Evolutionary conservation across 2,888 invertebrate genomes (phyloP).

Genomic region (Polylopha cassiicola): DNA sequence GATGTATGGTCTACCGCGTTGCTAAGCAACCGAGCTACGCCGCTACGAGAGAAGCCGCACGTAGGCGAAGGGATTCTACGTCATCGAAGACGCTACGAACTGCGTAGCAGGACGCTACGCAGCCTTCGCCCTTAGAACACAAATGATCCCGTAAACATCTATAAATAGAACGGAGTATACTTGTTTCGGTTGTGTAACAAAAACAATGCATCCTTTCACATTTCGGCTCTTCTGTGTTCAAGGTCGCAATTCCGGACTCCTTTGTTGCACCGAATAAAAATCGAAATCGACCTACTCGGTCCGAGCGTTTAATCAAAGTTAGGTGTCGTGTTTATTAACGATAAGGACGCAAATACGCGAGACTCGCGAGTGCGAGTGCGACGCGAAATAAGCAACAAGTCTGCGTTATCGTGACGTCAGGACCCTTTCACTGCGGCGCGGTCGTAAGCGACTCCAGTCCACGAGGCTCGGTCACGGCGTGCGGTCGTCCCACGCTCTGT

Average conservation of each 20-base stretch:
- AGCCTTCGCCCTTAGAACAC: too few species aligned
- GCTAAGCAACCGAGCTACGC: slow-evolving; percentile 19
- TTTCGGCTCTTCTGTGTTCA: slow-evolving; percentile 4
- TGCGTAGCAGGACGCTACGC: not conserved
- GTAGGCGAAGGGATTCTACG: slow-evolving; percentile 17
- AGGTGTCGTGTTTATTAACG: slow-evolving; percentile 47
- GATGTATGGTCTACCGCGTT: slow-evolving; percentile 6
- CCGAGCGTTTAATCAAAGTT: slow-evolving; percentile 18
- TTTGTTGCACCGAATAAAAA: slow-evolving; percentile 22
- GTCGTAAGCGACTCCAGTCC: slow-evolving; percentile 53
- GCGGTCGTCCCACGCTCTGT: slow-evolving; percentile 64
- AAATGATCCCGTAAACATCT: too few species aligned
- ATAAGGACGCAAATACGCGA: slow-evolving; percentile 52
- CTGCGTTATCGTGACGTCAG: slow-evolving; percentile 79
- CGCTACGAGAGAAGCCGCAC: slow-evolving; percentile 18
- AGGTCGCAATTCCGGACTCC: slow-evolving; percentile 17
- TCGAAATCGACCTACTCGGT: slow-evolving; percentile 19
- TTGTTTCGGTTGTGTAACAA: slow-evolving; percentile 17
- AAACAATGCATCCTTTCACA: slow-evolving; percentile 22
- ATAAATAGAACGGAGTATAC: not conserved
- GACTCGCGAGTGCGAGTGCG: slow-evolving; percentile 37
- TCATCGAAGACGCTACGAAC: slow-evolving; percentile 8
- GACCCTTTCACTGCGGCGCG: slow-evolving; percentile 72
- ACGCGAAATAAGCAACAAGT: slow-evolving; percentile 66
- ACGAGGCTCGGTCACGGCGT: slow-evolving; percentile 74